Base-by-base conservation (phyloP, 2,113 vertebrate genomes). In the Gobio gobio region DNA sequence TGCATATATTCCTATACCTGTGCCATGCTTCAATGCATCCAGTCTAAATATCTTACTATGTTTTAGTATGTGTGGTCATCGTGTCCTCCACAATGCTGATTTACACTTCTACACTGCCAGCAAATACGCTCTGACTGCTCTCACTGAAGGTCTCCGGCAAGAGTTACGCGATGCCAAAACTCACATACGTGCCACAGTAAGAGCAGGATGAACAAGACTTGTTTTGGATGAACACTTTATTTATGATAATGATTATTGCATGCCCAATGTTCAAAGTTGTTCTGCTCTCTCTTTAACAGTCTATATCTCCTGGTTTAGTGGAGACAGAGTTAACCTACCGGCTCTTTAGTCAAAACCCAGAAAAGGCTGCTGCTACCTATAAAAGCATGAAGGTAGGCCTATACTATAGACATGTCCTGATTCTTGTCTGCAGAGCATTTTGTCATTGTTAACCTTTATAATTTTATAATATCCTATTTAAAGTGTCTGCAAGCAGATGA, bases 151-250 rank as follows among this genome's bases (percentile, higher is more conserved):
- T 76, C 91, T 97, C 73, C 92, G 96, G 76, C 96, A 97, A 89
- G 97, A 98, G 84, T 95, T 98, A 83, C 90, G 92, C 18, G 94
- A 97, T 83, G 95, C 95, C 9, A 95, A 94, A 83, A 95, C 92
- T 18, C 96, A 97, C 63, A 97, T 98, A 90, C 92, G 95, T 88
- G 95, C 95, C 86, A 96, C 96, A 29, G 96, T 98, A 93, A 95
- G 95, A 29, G 29, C 29, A 29, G 29, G 29, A 68, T 18, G 16
- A 68, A 10, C 2, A 18, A 66, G 12, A 7, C 13, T 5, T 33
- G 3, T 47, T 47, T 13, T 18, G 2, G 10, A 18, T 22, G 10
- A 64, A 64, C n/a, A 33, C 70, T 10, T 18, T 10, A 43, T 22
- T 22, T 20, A 54, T 2, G 51, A 22, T 54, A 36, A 8, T 24